A percentile compares a stretch with the other conserved stretches of the same genome.
Evolutionary conservation across 2,113 vertebrate genomes (phyloP).

Genomic region (Poecile atricapillus): DNA sequence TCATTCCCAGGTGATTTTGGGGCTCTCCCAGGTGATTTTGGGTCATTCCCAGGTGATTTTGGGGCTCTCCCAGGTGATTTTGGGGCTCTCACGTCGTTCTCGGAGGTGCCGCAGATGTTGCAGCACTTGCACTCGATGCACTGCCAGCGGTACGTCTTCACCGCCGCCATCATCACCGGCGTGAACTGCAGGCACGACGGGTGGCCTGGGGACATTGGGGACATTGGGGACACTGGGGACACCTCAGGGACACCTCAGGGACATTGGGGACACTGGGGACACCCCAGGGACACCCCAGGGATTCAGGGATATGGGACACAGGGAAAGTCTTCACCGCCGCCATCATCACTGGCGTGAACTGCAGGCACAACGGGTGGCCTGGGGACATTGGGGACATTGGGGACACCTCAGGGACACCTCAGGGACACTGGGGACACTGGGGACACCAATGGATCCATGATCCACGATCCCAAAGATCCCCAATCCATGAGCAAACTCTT

Average conservation of each 20-base stretch:
- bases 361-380: too few relatives aligned
- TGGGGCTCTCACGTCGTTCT: constrained; percentile 82
- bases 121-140: constrained; percentile 99
- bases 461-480: too few relatives aligned
- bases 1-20: not conserved
- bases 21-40: not conserved
- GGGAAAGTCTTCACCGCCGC: too few relatives aligned
- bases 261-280: not conserved
- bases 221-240: not conserved
- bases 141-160: constrained; percentile 97
- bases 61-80: too few relatives aligned
- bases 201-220: constrained; percentile 72
- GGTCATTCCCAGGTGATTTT: not conserved
- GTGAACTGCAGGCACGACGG: constrained; percentile 96
- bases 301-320: too few relatives aligned
- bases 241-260: not conserved
- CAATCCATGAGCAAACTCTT: too few relatives aligned
- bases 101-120: constrained; percentile 93
- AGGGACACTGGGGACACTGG: too few relatives aligned
- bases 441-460: too few relatives aligned
- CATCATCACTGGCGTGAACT: too few relatives aligned
- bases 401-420: not conserved
- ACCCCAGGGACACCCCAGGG: too few relatives aligned
- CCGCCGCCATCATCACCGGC: constrained; percentile 93
- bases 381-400: not conserved